Percentiles rank a stretch among this genome's conserved stretches.
Evolutionary conservation across 2,888 invertebrate genomes (phyloP).

Genomic region (Sisyra nigra): DNA sequence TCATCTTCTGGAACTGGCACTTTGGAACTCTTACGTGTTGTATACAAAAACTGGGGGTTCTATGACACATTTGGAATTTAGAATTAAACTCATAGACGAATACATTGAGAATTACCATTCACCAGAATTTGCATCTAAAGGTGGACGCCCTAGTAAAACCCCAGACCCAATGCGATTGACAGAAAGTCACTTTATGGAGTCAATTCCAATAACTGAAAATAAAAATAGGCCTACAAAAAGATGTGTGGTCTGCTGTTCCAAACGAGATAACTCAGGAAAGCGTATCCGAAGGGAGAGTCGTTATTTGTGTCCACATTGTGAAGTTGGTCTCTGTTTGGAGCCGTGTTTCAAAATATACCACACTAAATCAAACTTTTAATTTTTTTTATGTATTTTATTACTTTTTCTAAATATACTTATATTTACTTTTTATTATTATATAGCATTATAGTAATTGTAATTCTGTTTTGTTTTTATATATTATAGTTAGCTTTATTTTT

Average conservation of each 20-base stretch:
- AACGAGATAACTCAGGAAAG: background rate
- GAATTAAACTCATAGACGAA: background rate
- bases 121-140: background rate
- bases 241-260: background rate
- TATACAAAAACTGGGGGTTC: conserved; percentile 2
- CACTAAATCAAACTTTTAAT: background rate
- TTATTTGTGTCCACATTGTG: background rate
- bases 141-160: background rate
- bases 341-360: background rate
- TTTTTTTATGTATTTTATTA: background rate
- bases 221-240: background rate
- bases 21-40: conserved; percentile 13
- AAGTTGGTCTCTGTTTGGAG: background rate
- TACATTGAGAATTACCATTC: background rate
- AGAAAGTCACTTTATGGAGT: no score
- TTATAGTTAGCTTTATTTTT: background rate
- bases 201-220: background rate
- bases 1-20: conserved; percentile 11
- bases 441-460: background rate
- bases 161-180: background rate
- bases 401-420: no score
- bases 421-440: background rate
- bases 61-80: conserved; percentile 2
- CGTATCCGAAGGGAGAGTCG: background rate
- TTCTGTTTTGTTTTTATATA: background rate